phyloP scores from a whole-genome alignment of 2,113 vertebrate species.

The Sturnus vulgaris region DNA sequence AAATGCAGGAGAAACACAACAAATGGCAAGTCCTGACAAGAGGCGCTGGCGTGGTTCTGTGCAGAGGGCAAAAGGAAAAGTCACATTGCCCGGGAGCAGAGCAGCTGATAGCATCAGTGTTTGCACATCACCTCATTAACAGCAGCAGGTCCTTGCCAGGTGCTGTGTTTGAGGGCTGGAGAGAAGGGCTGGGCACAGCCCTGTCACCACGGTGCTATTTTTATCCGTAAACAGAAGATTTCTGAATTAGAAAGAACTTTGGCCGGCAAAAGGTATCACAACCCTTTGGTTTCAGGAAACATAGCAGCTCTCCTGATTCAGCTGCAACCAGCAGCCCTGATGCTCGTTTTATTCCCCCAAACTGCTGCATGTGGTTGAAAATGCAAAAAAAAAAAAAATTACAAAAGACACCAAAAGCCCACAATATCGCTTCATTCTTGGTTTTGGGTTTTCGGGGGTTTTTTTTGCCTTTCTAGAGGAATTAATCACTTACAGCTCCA shows the following conservation, averaged over 20 bases:
- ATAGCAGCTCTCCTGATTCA: background rate
- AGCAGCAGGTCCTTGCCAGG: background rate
- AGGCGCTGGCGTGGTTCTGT: accelerated
- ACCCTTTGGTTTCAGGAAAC: background rate
- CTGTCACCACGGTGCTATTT: background rate
- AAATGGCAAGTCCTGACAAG: background rate
- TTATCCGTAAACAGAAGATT: background rate
- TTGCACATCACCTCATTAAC: background rate
- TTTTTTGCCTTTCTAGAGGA: background rate
- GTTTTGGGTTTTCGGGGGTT: background rate
- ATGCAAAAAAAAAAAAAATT: background rate
- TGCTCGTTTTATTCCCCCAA: background rate
- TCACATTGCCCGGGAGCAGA: background rate
- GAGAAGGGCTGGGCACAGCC: background rate
- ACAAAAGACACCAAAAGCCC: background rate
- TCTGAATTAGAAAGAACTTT: background rate
- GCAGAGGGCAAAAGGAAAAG: background rate
- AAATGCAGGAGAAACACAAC: background rate
- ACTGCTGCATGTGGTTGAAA: background rate
- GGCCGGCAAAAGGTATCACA: background rate
- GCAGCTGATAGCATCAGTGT: background rate
- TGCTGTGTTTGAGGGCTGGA: background rate
- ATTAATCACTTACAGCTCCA: background rate
- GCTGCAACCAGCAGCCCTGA: background rate
- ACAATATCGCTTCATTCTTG: background rate